phyloP scores from a whole-genome alignment of 2,797 vertebrate genomes.

The Alfaro cultratus region DNA sequence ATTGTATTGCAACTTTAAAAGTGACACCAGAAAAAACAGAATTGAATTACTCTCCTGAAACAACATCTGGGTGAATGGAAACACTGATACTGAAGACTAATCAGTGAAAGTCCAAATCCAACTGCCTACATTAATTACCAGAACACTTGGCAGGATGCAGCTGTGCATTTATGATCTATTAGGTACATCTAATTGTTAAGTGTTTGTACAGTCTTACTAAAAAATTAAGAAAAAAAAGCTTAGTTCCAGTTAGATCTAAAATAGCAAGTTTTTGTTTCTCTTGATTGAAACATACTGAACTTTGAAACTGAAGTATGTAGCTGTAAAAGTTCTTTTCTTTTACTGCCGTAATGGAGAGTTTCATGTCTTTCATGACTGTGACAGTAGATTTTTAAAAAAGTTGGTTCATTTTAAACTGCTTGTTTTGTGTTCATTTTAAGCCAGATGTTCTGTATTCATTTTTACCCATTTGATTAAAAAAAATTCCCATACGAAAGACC shows the following conservation, averaged over 20 bases:
- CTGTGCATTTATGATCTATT: too few species aligned
- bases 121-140: neutral
- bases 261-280: neutral
- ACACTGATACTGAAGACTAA: neutral
- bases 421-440: too few species aligned
- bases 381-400: neutral
- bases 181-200: neutral
- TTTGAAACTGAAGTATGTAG: too few species aligned
- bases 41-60: neutral
- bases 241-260: neutral
- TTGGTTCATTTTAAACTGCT: too few species aligned
- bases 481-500: neutral
- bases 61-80: neutral
- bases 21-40: neutral
- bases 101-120: neutral
- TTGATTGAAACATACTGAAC: neutral
- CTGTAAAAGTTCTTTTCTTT: too few species aligned
- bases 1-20: neutral
- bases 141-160: neutral
- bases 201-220: neutral
- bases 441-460: too few species aligned
- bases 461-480: too few species aligned
- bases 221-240: neutral
- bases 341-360: neutral
- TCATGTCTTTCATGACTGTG: neutral